Evolutionary conservation across 2,888 invertebrate species (phyloP), one percentile per base, ranked within the genome.

Genomic region (Epiblema foenella): DNA sequence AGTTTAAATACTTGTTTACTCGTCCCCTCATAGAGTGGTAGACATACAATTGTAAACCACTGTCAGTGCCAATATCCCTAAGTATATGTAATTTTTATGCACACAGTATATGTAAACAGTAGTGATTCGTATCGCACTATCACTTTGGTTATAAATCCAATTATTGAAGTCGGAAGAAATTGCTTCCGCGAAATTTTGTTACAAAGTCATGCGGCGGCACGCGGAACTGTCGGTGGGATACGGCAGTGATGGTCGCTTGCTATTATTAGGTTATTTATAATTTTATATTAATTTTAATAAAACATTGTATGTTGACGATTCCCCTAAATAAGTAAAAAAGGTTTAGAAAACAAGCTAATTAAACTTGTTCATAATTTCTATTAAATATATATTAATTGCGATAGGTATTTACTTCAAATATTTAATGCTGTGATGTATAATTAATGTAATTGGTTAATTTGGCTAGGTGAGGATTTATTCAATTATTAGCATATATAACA

Each of bases 161-260:
- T 88, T 87, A 82, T 75, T 76, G 77, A 79, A 77, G 83, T 87
- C 82, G 87, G 87, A 89, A 89, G 87, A 81, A 63, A 67, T 72
- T 46, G 68, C 80, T 90, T 89, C 90, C 90, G 86, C 73, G 78
- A 79, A 83, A 84, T 86, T 60, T 89, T 86, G 85, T 83, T 83
- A 81, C 77, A 73, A 67, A 72, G 70, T 64, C 73, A 69, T 68
- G 75, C 74, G 60, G 73, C 70, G 78, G 77, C 74, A 84, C 74
- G 81, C 85, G 88, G 87, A 87, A 80, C 77, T 74, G 73, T 68
- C 78, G 80, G 79, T 79, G 79, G 80, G 82, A 81, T 77, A 77
- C 64, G 73, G 73, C 75, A 73, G 73, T 73, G 74, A 72, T 74
- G 11, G 37, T 7, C 18, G 59, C 65, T n/a, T n/a, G n/a, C n/a